Evolutionary conservation across 1,140 invertebrate species (phyloP).

Genomic region (Pseudomyrmex sp.): DNA sequence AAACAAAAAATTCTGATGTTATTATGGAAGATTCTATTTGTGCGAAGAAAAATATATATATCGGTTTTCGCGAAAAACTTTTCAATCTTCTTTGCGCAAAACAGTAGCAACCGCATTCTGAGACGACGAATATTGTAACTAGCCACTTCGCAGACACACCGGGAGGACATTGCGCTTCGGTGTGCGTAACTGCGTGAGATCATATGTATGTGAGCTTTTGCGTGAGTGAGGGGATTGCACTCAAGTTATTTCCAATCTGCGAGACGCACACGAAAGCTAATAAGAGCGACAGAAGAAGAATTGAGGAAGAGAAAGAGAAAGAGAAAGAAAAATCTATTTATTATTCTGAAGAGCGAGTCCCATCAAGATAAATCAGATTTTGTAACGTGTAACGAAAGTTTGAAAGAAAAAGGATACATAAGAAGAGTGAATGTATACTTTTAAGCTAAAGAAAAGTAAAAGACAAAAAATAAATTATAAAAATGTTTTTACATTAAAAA

Average conservation of each 20-base stretch:
- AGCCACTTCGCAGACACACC: slow-evolving; percentile 32
- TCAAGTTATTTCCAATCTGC: slow-evolving; percentile 23
- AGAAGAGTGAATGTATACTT: neutral
- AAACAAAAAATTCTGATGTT: neutral
- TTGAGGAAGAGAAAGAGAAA: neutral
- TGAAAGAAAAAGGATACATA: neutral
- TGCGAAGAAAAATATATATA: neutral
- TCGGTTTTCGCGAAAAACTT: slow-evolving; percentile 13
- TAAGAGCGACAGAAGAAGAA: neutral
- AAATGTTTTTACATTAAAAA: too few species aligned
- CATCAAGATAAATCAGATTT: neutral
- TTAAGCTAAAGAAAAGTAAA: too few species aligned
- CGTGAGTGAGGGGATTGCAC: slow-evolving; percentile 7
- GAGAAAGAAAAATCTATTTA: neutral
- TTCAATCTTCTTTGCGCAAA: slow-evolving; percentile 8
- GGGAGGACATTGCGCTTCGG: slow-evolving; percentile 22
- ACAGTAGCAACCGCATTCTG: slow-evolving; percentile 10
- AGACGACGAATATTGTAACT: slow-evolving; percentile 42
- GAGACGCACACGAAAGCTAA: neutral
- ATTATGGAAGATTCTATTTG: neutral
- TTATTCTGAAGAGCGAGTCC: too few species aligned
- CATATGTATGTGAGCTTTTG: neutral
- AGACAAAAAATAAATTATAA: too few species aligned
- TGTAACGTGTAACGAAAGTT: neutral
- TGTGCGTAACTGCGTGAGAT: neutral